Base-by-base conservation (phyloP, 2,888 invertebrate species). In the Drosophila mettleri region DNA sequence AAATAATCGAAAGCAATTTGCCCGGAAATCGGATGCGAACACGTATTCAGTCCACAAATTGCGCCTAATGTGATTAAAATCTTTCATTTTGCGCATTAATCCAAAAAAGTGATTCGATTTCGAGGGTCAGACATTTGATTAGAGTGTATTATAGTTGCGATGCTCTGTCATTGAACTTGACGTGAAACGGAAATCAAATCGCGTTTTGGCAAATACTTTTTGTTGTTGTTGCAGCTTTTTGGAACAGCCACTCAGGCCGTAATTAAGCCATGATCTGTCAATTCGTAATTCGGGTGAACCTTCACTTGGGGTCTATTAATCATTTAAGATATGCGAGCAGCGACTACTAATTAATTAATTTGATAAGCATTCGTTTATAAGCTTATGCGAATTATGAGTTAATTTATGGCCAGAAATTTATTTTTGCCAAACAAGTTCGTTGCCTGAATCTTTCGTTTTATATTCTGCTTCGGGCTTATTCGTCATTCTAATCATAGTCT, bases 331-430 rank as follows among this genome's bases (percentile, higher is more conserved):
- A 36, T 41, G 12, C 33, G 45, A 22, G 49, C 43, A 27, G 73
- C 71, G 54, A 66, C 73, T 80, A 80, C 78, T 65, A 72, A 74
- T 77, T 88, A 86, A 86, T 86, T 88, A 88, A 88, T 85, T 85
- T 83, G 76, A 88, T 83, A 86, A 83, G 74, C 82, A 78, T 86
- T 74, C 57, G 75, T 57, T 64, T 48, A 60, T 33, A 65, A 59
- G 39, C 20, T 34, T 68, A 60, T 66, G 84, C 77, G 78, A 86
- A 85, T 88, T 86, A 80, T 76, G 80, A 78, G 78, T 82, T 78
- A 88, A 86, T 80, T 85, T 88, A 86, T 74, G 72, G 79, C 64
- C 38, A 20, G 36, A 57, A 38, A 51, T 10, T 4, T 18, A 36
- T 22, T 49, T 29, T 43, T 3, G 36, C 24, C 18, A 29, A 69